Evolutionary conservation across 2,113 vertebrate genomes (phyloP).

Genomic region (Lutjanus erythropterus): DNA sequence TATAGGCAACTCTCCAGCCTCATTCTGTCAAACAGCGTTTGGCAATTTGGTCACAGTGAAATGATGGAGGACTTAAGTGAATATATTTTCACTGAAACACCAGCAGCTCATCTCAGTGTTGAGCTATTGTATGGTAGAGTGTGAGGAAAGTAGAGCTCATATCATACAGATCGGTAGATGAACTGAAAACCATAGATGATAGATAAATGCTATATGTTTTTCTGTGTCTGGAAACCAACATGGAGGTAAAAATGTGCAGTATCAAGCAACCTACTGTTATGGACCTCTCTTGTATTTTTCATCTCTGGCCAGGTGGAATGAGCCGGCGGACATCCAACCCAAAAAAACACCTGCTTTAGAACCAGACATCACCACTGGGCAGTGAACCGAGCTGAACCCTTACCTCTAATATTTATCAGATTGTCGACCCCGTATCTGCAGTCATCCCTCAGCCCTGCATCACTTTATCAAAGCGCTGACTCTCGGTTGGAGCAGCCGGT

Average conservation of each 20-base stretch:
- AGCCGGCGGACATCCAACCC: constrained; percentile 23
- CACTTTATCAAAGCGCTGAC: constrained; percentile 59
- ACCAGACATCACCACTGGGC: constrained; percentile 26
- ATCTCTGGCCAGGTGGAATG: constrained; percentile 33
- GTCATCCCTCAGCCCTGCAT: constrained; percentile 40
- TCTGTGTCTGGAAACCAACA: constrained; percentile 17
- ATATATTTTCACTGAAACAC: constrained; percentile 18
- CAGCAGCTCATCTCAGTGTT: constrained; percentile 31
- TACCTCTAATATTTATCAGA: constrained; percentile 62
- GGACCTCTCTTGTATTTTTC: constrained; percentile 1
- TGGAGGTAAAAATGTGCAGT: constrained; percentile 1
- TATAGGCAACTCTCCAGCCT: constrained; percentile 62
- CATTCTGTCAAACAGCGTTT: constrained; percentile 66
- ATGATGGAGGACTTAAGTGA: constrained; percentile 50
- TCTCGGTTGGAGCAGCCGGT: constrained; percentile 34
- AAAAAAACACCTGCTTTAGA: constrained; percentile 38
- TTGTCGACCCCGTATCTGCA: constrained; percentile 32
- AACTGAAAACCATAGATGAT: neutral
- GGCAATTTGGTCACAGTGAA: constrained; percentile 62
- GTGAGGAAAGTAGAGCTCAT: constrained; percentile 20
- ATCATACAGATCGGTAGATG: neutral
- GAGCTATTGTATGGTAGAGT: constrained; percentile 10
- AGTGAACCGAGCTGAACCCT: constrained; percentile 49
- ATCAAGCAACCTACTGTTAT: neutral
- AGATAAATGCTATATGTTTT: constrained; percentile 15